Evolutionary conservation across 2,888 invertebrate genomes (phyloP).

Genomic region (Caenorhabditis becei): DNA sequence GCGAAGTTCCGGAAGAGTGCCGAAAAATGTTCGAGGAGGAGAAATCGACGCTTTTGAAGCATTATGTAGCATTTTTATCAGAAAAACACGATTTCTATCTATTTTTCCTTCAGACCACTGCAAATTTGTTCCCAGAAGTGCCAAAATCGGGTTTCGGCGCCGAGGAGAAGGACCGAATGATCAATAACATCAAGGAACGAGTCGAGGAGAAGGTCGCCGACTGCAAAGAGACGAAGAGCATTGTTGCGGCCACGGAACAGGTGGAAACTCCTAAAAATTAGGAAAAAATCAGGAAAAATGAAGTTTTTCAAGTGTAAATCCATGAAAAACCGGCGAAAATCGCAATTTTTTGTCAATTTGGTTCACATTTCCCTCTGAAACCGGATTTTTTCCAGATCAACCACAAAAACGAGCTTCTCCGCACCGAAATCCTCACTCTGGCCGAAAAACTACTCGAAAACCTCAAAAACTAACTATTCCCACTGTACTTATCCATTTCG

Average conservation of each 20-base stretch:
- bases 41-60: conserved; percentile 21
- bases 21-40: conserved; percentile 32
- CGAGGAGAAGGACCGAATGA: conserved; percentile 16
- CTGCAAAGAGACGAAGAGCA: conserved; percentile 1
- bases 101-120: conserved; percentile 27
- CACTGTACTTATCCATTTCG: no score
- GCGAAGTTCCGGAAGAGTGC: conserved; percentile 38
- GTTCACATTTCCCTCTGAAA: neutral
- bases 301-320: no score
- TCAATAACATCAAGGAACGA: conserved; percentile 11
- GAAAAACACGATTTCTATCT: neutral
- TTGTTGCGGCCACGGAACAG: neutral
- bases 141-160: conserved; percentile 1
- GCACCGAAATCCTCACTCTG: neutral
- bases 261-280: no score
- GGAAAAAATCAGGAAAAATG: no score
- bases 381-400: neutral
- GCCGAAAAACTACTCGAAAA: neutral
- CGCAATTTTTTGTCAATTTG: neutral
- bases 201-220: conserved; percentile 29
- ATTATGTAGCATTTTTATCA: conserved; percentile 27
- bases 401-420: conserved; percentile 1
- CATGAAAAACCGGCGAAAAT: neutral
- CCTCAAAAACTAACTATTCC: neutral
- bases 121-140: conserved; percentile 22